Evolutionary conservation across 1,140 invertebrate species (phyloP), one percentile per base, ranked within the genome.

Genomic region (Brachionus asplanchnoidis): DNA sequence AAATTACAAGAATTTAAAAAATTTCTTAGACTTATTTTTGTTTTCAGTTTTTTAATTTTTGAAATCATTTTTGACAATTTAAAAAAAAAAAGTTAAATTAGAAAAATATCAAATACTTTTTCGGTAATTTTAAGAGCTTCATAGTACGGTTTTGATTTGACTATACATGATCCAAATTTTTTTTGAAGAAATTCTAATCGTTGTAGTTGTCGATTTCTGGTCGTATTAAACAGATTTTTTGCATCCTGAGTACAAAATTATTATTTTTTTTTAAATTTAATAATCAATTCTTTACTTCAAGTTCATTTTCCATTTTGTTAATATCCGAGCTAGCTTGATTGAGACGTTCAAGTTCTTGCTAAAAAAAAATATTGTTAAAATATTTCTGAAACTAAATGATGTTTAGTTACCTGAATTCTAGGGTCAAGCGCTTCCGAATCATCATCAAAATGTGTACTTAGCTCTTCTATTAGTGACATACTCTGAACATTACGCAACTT

Each of bases 281-380:
- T 0, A 36, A 6, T 7, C 26, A 28, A 28, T 36, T 87, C 93
- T 94, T 94, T 91, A 95, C 94, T 91, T 97, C 95, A 87, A 97
- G 91, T 90, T 97, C 95, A 85, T 95, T 94, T 91, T 97, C 95
- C 85, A 97, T 90, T 87, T 94, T 93, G 89, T 97, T 97, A 86
- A 97, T 97, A 87, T 96, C 94, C 91, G 95, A 94, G 80, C 95
- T 96, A 28, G 95, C 94, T 86, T 93, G 94, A 89, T 97, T 97
- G 66, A 97, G 91, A 87, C 94, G 93, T 89, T 97, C 95, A 87
- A 97, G 90, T 91, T 96, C 95, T 89, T 95, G 93, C 94, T 95
- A 84, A 85, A 75, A 65, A 28, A 66, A 78, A 23, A 20, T 17
- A 56, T 40, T 9, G 32, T 6, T 14, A 1, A 0, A n/a, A 66